Evolutionary conservation across 2,888 invertebrate species (phyloP).

Genomic region (Tyria jacobaeae): DNA sequence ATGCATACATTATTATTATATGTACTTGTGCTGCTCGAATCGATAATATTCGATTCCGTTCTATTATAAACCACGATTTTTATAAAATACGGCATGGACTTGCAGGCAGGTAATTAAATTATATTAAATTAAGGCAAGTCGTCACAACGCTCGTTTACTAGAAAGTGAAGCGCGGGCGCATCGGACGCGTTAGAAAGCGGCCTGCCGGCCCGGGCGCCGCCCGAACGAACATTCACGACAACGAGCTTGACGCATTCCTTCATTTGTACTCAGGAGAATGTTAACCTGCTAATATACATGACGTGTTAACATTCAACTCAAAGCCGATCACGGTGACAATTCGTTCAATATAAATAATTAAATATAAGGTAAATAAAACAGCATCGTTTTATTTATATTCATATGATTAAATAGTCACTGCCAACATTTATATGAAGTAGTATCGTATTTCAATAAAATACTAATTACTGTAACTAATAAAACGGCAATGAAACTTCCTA

Average conservation of each 20-base stretch:
- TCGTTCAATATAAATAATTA: slow-evolving; percentile 26
- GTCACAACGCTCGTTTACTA: slow-evolving; percentile 75
- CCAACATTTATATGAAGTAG: slow-evolving; percentile 30
- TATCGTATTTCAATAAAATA: slow-evolving; percentile 41
- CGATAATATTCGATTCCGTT: slow-evolving; percentile 16
- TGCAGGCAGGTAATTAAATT: slow-evolving; percentile 44
- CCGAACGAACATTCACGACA: slow-evolving; percentile 69
- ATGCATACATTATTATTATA: slow-evolving; percentile 31
- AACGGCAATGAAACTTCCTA: slow-evolving; percentile 51
- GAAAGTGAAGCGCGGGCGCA: slow-evolving; percentile 84
- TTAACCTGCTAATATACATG: slow-evolving; percentile 31
- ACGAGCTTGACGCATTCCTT: slow-evolving; percentile 75
- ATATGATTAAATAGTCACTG: slow-evolving; percentile 34
- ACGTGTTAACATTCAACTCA: slow-evolving; percentile 28
- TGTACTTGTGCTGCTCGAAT: slow-evolving; percentile 19
- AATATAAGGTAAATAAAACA: slow-evolving; percentile 13
- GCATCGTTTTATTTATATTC: slow-evolving; percentile 12
- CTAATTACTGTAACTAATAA: slow-evolving; percentile 50
- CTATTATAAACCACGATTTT: slow-evolving; percentile 25
- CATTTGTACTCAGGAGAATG: slow-evolving; percentile 55
- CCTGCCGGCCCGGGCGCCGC: slow-evolving; percentile 61
- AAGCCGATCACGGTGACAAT: slow-evolving; percentile 25
- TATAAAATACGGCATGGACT: slow-evolving; percentile 24
- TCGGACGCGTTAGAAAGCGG: slow-evolving; percentile 82
- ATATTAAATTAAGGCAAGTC: slow-evolving; percentile 50